Conservation (phyloP, 2,797 vertebrate genomes). For the Allobates femoralis region DNA sequence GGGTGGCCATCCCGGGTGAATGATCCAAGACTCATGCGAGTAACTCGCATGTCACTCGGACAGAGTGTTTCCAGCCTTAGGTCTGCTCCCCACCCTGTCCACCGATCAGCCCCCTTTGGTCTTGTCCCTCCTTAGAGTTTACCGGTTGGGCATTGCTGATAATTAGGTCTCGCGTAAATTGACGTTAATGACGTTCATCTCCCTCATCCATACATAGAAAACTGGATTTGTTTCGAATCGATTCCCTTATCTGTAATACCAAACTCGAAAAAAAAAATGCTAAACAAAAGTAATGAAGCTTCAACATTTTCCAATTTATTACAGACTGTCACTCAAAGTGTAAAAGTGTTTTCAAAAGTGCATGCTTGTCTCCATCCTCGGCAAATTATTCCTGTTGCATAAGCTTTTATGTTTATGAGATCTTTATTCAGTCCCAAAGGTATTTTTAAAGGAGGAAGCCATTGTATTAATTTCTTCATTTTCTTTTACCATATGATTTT, state of each 20-base stretch:
- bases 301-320: background rate
- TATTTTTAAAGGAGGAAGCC: constrained; percentile 61
- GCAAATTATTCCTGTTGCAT: constrained; percentile 63
- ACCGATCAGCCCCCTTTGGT: too few species aligned
- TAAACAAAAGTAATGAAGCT: background rate
- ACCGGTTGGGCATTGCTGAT: too few species aligned
- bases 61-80: too few species aligned
- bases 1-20: too few species aligned
- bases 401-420: constrained; percentile 64
- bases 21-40: too few species aligned
- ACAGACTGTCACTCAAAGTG: background rate
- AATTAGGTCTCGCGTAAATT: too few species aligned
- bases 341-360: constrained; percentile 40
- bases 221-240: too few species aligned
- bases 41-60: too few species aligned
- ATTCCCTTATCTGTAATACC: background rate
- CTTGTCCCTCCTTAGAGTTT: too few species aligned
- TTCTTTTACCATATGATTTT: constrained; percentile 65
- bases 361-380: constrained; percentile 28
- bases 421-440: constrained; percentile 61
- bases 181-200: too few species aligned
- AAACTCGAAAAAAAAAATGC: background rate
- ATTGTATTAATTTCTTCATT: constrained; percentile 65
- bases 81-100: too few species aligned
- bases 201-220: too few species aligned